A percentile compares a stretch with the other conserved stretches of the same genome.
These are phyloP conservation scores for Archivesica marissinica DNA, from an alignment of 1,140 invertebrate species.

Conservation along the genomic window DNA sequence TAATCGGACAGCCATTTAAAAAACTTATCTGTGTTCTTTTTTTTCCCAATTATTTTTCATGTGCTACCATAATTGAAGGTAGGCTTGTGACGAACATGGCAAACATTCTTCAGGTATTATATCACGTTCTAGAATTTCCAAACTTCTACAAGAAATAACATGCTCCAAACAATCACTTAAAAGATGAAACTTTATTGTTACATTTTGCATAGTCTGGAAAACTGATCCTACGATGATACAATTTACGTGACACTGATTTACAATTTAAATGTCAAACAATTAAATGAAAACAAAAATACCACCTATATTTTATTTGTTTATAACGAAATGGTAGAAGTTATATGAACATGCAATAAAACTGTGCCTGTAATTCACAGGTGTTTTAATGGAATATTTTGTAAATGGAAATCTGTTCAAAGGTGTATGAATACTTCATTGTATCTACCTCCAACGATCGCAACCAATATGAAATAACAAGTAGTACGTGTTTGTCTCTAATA, in stretches of 20 bases:
- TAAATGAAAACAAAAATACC: constrained; percentile 29
- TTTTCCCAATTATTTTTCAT: neutral
- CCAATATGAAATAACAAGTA: constrained; percentile 2
- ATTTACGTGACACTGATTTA: constrained; percentile 2
- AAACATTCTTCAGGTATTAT: neutral
- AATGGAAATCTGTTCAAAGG: neutral
- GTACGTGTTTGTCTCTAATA: constrained; percentile 19
- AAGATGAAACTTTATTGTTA: constrained; percentile 10
- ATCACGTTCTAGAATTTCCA: no score
- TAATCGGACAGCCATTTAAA: no score
- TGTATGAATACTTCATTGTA: neutral
- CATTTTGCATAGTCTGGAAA: constrained; percentile 1
- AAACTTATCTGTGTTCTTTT: no score
- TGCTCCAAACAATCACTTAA: neutral
- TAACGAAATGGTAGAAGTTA: neutral
- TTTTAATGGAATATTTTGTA: neutral
- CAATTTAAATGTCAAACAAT: constrained; percentile 11
- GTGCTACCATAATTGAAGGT: neutral
- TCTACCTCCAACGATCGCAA: constrained; percentile 20
- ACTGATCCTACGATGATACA: neutral
- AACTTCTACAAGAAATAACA: neutral
- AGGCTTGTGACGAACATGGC: neutral
- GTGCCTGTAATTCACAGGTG: neutral
- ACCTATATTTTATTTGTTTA: neutral
- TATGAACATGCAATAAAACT: neutral